Evolutionary conservation across 2,888 invertebrate species (phyloP), one percentile per base, ranked within the genome.

Genomic region (Tubiluchus corallicola): DNA sequence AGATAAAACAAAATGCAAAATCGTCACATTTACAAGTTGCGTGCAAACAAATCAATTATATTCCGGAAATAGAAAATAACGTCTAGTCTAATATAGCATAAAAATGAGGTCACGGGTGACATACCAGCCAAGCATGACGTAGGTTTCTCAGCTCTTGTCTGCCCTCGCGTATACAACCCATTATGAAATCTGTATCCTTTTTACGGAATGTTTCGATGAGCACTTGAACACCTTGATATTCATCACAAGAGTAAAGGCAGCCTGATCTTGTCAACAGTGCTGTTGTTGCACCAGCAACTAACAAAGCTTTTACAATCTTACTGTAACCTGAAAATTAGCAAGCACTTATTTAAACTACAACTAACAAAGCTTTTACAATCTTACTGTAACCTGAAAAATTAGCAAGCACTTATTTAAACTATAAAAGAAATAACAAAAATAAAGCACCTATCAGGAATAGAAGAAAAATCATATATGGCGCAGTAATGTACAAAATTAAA

Each of bases 381-480:
- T 49, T 48, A 17, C 54, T 52, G 45, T 49, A 58, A 17, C 60
- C 60, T 60, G 48, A 4, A 39, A n/a, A 21, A 41, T 9, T 29
- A n/a, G n/a, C n/a, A n/a, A n/a, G 59, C 52, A 15, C 58, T 55
- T 1, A 59, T 55, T 2, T 58, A 57, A 3, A 58, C 59, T 29
- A 50, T 43, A 5, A 50, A n/a, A n/a, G n/a, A n/a, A n/a, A n/a
- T n/a, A n/a, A n/a, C n/a, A n/a, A n/a, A n/a, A n/a, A n/a, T n/a
- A n/a, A n/a, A n/a, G n/a, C n/a, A n/a, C n/a, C n/a, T n/a, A n/a
- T n/a, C n/a, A n/a, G n/a, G n/a, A n/a, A n/a, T n/a, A n/a, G n/a
- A n/a, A n/a, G n/a, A n/a, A n/a, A n/a, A n/a, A n/a, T n/a, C n/a
- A n/a, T n/a, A n/a, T n/a, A n/a, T n/a, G n/a, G n/a, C n/a, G n/a